Evolutionary conservation across 2,888 invertebrate species (phyloP).

Genomic region (Theretra japonica): DNA sequence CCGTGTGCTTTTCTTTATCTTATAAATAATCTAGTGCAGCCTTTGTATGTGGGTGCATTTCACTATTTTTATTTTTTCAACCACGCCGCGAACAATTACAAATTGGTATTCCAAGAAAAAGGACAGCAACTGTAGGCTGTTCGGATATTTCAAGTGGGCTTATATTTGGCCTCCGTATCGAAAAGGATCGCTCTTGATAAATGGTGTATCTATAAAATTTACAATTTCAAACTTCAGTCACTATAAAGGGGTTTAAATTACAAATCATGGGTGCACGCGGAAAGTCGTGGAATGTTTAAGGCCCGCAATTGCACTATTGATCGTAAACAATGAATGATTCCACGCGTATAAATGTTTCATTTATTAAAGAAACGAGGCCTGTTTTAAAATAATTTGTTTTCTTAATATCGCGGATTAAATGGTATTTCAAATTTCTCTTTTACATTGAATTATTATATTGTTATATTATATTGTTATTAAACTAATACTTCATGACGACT

Average conservation of each 20-base stretch:
- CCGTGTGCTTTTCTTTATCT: conserved; percentile 6
- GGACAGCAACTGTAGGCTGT: background rate
- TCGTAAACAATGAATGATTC: conserved; percentile 36
- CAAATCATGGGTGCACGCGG: conserved; percentile 54
- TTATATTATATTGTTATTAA: too few species aligned
- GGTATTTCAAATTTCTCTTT: too few species aligned
- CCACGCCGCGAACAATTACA: conserved; percentile 31
- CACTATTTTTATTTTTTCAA: conserved; percentile 19
- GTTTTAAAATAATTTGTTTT: background rate
- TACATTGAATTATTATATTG: too few species aligned
- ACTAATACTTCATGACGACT: too few species aligned
- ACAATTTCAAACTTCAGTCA: conserved; percentile 68
- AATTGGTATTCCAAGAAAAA: conserved; percentile 35
- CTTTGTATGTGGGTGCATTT: background rate
- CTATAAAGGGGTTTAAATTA: conserved; percentile 68
- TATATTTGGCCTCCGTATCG: conserved; percentile 10
- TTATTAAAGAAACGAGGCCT: conserved; percentile 39
- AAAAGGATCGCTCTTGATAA: conserved; percentile 53
- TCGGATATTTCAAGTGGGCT: conserved; percentile 11
- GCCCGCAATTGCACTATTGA: conserved; percentile 27
- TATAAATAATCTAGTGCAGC: conserved; percentile 22
- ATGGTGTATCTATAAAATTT: conserved; percentile 60
- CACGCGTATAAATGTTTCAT: conserved; percentile 60
- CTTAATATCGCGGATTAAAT: too few species aligned
- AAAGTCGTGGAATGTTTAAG: conserved; percentile 64